Evolutionary conservation across 2,113 vertebrate species (phyloP).

Genomic region (Ia io): DNA sequence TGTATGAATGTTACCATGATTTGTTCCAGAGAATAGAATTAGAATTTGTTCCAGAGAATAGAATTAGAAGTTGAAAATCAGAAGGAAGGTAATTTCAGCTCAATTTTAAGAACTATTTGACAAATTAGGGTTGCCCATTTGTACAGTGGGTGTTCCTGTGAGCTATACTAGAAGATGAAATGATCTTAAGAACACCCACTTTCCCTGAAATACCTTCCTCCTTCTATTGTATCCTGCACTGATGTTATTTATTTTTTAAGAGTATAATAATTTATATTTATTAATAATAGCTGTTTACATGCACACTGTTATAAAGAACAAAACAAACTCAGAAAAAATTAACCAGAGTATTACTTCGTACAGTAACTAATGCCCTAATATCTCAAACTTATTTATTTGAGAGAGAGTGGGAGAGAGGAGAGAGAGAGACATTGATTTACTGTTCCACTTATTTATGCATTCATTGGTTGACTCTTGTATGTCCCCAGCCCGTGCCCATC

Average conservation of each 20-base stretch:
- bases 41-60: background rate
- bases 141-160: background rate
- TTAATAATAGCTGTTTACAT: background rate
- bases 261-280: conserved; percentile 26
- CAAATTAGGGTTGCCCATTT: background rate
- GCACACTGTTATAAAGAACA: background rate
- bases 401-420: too few species aligned
- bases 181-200: background rate
- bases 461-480: background rate
- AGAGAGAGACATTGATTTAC: background rate
- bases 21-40: background rate
- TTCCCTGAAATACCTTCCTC: background rate
- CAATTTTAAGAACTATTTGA: background rate
- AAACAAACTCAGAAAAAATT: background rate
- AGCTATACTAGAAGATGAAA: background rate
- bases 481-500: background rate
- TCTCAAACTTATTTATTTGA: conserved; percentile 53
- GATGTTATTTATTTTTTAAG: background rate
- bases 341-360: background rate
- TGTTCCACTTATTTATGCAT: background rate
- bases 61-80: background rate
- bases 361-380: background rate
- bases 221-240: background rate
- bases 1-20: background rate
- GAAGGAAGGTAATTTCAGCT: background rate